These are phyloP conservation scores for Sesamia nonagrioides DNA, from an alignment of 1,140 invertebrate species.

Conservation along the genomic window DNA sequence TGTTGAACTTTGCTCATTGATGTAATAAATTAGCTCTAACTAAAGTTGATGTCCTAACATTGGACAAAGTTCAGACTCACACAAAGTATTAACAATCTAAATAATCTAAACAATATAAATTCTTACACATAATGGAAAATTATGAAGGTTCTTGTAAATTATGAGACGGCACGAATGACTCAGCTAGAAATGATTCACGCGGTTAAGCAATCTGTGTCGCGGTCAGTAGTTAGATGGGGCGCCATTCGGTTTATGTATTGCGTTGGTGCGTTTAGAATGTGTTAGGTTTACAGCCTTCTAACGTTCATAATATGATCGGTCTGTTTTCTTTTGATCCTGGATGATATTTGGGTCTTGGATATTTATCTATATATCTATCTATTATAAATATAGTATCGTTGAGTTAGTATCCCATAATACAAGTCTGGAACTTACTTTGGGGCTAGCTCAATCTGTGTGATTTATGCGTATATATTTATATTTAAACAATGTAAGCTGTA, in stretches of 20 bases:
- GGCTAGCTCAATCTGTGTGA: too few species aligned
- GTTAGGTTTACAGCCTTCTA: too few species aligned
- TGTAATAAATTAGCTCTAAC: too few species aligned
- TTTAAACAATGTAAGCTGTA: not conserved
- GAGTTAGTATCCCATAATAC: too few species aligned
- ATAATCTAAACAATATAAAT: too few species aligned
- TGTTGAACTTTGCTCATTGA: too few species aligned
- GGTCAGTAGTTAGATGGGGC: conserved; percentile 35
- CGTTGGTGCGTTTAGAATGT: conserved; percentile 11
- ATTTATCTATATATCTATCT: too few species aligned
- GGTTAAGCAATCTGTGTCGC: conserved; percentile 38
- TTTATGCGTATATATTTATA: too few species aligned
- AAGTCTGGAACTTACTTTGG: too few species aligned
- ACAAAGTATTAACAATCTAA: not conserved
- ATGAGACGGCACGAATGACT: conserved; percentile 1
- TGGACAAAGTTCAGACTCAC: not conserved
- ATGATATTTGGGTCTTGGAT: too few species aligned
- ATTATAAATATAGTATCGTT: too few species aligned
- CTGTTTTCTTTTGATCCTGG: not conserved
- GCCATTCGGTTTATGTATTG: conserved; percentile 7
- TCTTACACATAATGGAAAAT: conserved; percentile 13
- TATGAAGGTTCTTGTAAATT: conserved; percentile 5
- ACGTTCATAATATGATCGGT: not conserved
- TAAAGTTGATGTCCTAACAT: not conserved
- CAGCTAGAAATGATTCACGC: conserved; percentile 27